Evolutionary conservation across 2,113 vertebrate species (phyloP), one percentile per base, ranked within the genome.

Genomic region (Phoxinus phoxinus): DNA sequence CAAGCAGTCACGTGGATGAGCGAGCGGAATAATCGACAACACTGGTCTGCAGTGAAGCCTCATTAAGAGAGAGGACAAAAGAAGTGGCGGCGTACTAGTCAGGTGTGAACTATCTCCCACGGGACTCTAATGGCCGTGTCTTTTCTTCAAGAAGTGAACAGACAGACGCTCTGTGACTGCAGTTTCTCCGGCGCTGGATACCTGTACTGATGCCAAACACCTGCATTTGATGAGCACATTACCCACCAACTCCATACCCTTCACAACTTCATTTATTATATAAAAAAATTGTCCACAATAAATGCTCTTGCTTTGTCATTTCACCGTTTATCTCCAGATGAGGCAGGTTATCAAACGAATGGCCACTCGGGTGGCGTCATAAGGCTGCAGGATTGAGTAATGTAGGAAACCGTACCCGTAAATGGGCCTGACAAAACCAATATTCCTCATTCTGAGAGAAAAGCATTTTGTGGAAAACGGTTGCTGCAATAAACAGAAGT

Each of bases 1-100:
- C 3, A 2, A 13, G 13, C 25, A 67, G 67, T 83, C 81, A 73
- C 12, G 67, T 83, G 81, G 67, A 83, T 41, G 81, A 83, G 81
- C 30, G 67, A 56, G 81, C 23, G 0, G 81, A 83, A 83, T 58
- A 83, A 71, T 83, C 48, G 81, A 72, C 67, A 72, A 19, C 81
- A 35, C 65, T 41, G 25, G 81, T 41, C 81, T 73, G 67, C 46
- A 69, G 32, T 72, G 67, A 83, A 56, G 81, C 81, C 81, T 83
- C 81, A 83, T 83, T 83, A 83, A 53, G 65, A 83, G 19, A 56
- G 27, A 72, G 30, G 32, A 56, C 81, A 73, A 72, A 82, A 82
- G 67, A 35, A 58, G 81, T 71, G 48, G 23, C 23, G 9, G 46
- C n/a, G 8, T 37, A 56, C 51, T 58, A 58, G 48, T 83, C 81